phyloP scores from a whole-genome alignment of 2,888 invertebrate genomes.

The Lepidocyrtinus sp. region DNA sequence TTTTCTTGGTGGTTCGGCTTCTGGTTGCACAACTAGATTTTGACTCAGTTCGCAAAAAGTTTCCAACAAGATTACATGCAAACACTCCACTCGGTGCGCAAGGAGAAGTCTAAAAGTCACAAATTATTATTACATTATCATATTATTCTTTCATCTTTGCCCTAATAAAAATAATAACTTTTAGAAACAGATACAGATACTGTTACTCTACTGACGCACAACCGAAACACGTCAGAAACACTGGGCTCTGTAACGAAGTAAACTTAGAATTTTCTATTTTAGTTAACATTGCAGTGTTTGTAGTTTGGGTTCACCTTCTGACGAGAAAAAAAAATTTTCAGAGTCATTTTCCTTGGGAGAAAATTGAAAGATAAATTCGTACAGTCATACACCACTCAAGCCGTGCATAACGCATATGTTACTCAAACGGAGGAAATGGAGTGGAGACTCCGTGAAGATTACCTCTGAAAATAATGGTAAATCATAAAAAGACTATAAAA shows the following conservation, averaged over 20 bases:
- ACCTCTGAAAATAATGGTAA: no score
- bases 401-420: no score
- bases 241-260: no score
- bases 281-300: not conserved
- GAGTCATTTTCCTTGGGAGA: not conserved
- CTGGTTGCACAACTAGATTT: not conserved
- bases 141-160: not conserved
- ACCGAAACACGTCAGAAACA: not conserved
- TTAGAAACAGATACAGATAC: not conserved
- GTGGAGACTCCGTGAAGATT: no score
- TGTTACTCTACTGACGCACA: not conserved
- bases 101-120: not conserved
- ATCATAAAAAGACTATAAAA: no score
- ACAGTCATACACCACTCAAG: no score
- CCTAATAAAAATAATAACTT: not conserved
- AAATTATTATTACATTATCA: not conserved
- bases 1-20: not conserved
- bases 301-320: not conserved
- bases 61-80: conserved; percentile 52
- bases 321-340: not conserved
- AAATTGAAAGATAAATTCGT: no score
- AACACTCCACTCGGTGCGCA: conserved; percentile 2
- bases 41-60: conserved; percentile 52
- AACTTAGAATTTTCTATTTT: not conserved
- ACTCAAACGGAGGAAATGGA: no score